Evolutionary conservation across 2,797 vertebrate species (phyloP), one percentile per base, ranked within the genome.

Genomic region (Centropyge bicolor): DNA sequence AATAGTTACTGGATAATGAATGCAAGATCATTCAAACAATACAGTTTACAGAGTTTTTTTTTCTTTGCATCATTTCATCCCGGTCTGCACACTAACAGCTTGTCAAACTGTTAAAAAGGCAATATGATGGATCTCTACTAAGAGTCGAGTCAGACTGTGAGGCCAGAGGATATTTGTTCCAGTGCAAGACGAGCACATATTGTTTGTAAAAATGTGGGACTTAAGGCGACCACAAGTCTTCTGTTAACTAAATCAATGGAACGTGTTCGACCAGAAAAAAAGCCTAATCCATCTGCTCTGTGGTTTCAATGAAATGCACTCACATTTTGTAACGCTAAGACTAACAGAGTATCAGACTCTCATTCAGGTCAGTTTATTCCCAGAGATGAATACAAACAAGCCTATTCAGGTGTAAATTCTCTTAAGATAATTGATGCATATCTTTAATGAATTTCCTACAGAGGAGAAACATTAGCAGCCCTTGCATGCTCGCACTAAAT

Each of bases 401-500:
- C 85, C 81, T 87, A 31, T 89, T 89, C 70, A 81, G 80, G 80
- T 86, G 74, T 74, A 59, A 27, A 27, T 31, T 36, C 35, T 41
- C 59, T 73, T 59, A 36, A 80, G 31, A 59, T 60, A 69, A 48
- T 74, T 35, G 78, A 83, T 74, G 67, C 78, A 84, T 83, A 85
- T 87, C 60, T 88, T 85, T 66, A 88, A 55, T 73, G 35, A 84
- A 69, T 68, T 86, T 83, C 51, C 64, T n/a, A 82, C 22, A 59
- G 56, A 65, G 52, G 80, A 80, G 74, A 84, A 79, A 70, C 74
- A 77, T 84, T 63, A 70, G 79, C 83, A 65, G 85, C 81, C 88
- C 84, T 85, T 88, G 85, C 88, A 92, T 92, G 91, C 68, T 88
- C 46, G 36, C 87, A 74, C 52, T 84, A 79, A 86, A 78, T 83